Conservation (phyloP, 2,797 vertebrate species). For the Tinamus major region DNA sequence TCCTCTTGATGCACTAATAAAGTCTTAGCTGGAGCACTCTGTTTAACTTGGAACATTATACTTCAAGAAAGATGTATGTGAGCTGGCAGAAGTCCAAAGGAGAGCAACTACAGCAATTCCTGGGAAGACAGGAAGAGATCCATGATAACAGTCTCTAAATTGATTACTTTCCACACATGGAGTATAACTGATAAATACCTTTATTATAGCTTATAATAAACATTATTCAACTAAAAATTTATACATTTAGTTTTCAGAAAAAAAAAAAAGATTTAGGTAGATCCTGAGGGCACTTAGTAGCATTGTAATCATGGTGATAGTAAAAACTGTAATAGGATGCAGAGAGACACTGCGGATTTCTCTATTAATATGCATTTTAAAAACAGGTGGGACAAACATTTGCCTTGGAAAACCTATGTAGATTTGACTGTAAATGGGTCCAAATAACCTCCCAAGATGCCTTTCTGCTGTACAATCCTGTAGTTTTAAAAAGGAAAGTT, state of each 20-base stretch:
- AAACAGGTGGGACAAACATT: not conserved
- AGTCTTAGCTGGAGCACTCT: not conserved
- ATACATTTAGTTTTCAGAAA: not conserved
- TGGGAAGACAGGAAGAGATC: not conserved
- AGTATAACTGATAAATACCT: not conserved
- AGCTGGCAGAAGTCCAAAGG: not conserved
- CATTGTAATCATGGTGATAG: not conserved
- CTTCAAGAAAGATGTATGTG: not conserved
- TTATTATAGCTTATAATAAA: not conserved
- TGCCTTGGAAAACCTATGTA: not conserved
- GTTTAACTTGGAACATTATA: not conserved
- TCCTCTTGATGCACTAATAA: not conserved
- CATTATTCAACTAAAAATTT: not conserved
- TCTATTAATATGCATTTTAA: not conserved
- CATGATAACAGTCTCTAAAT: not conserved
- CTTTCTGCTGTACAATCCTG: not conserved
- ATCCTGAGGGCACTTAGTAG: not conserved
- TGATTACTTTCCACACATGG: not conserved
- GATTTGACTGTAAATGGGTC: not conserved
- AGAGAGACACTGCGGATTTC: not conserved
- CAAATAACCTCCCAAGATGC: not conserved
- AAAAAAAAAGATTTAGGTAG: not conserved
- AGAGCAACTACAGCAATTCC: not conserved
- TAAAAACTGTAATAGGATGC: not conserved
- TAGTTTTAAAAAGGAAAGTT: not conserved